These are phyloP conservation scores for Lampris incognitus DNA, from an alignment of 2,113 vertebrate species.

Conservation along the genomic window DNA sequence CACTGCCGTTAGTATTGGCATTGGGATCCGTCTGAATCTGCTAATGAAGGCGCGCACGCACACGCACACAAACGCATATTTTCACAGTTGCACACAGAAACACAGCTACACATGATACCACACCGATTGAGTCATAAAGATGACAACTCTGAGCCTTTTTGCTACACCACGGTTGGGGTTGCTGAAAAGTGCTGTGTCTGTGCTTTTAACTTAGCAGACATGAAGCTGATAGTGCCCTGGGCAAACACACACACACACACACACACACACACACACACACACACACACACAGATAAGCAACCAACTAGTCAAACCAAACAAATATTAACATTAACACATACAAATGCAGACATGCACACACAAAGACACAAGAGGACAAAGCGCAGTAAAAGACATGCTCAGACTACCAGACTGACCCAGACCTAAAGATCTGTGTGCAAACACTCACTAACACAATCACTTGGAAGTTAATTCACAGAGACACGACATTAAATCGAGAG, in stretches of 20 bases:
- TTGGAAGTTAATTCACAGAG: too few relatives aligned
- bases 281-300: background rate
- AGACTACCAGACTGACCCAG: too few relatives aligned
- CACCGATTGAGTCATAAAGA: too few relatives aligned
- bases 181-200: too few relatives aligned
- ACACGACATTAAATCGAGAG: too few relatives aligned
- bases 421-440: too few relatives aligned
- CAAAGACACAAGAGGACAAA: background rate
- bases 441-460: too few relatives aligned
- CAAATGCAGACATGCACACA: background rate
- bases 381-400: too few relatives aligned
- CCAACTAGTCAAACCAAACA: background rate
- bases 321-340: slow-evolving; percentile 29
- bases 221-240: too few relatives aligned
- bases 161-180: too few relatives aligned
- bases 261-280: background rate
- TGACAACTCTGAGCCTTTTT: too few relatives aligned
- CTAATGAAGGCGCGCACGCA: slow-evolving; percentile 4
- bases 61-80: background rate
- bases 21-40: slow-evolving; percentile 50
- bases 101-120: background rate
- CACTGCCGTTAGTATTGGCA: slow-evolving; percentile 42
- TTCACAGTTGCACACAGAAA: background rate
- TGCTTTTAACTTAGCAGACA: too few relatives aligned
- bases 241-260: slow-evolving; percentile 11